Base-by-base conservation (phyloP, 2,113 vertebrate genomes). In the Megaleporinus macrocephalus region DNA sequence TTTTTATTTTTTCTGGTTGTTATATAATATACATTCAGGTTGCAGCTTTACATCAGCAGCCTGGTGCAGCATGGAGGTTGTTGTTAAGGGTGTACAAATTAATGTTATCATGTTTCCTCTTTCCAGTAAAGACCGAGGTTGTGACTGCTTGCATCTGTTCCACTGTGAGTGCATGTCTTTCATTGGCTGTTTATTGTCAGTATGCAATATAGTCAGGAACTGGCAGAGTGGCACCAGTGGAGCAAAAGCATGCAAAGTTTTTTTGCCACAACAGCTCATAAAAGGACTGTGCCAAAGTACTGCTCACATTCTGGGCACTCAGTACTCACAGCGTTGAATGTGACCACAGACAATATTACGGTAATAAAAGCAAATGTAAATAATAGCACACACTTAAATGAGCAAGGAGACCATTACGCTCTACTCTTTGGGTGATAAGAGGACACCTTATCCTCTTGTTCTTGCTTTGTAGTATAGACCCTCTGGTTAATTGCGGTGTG, bases 321-420 rank as follows among this genome's bases (percentile, higher is more conserved):
- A 61, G 14, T 59, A 79, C 44, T 11, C 15, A 29, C 44, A 30
- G 12, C 71, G 53, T 59, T 44, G 22, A 66, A 36, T 61, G 41
- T 65, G 41, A 44, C 57, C 44, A 18, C 20, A 57, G n/a, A n/a
- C 66, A 27, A 79, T 44, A 79, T 41, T 59, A 79, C 68, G 5
- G 30, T 27, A 71, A 79, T 79, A 29, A 79, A 79, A 41, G 13
- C 33, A 44, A 59, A 57, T 79, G 49, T 27, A 70, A 41, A 79
- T 47, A 59, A 29, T 16, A 11, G 57, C 51, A 47, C 20, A n/a
- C 5, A 69, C n/a, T 55, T 57, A 33, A 15, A 15, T 24, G 30
- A 33, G 53, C 36, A 27, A 20, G 65, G 29, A 14, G 9, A 78
- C 51, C n/a, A 33, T 57, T 57, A 69, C 10, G 18, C 24, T 30